Evolutionary conservation across 2,113 vertebrate genomes (phyloP).

Genomic region (Alces alces): DNA sequence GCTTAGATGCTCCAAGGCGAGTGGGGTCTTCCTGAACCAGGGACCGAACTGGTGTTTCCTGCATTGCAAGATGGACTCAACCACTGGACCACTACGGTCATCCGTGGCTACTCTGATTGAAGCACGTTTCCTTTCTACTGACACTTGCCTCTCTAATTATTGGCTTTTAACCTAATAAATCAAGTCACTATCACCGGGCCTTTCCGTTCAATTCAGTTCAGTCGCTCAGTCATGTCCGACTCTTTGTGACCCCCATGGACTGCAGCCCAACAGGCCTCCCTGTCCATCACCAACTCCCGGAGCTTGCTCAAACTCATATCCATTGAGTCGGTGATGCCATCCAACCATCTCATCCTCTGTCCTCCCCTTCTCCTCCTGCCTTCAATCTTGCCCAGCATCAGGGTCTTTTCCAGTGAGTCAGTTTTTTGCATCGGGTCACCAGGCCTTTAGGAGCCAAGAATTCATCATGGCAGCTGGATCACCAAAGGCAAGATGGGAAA

Average conservation of each 20-base stretch:
- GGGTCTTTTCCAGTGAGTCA: background rate
- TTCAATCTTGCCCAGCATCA: background rate
- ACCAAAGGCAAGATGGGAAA: background rate
- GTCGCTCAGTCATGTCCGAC: background rate
- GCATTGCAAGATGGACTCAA: background rate
- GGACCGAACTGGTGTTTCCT: fast-evolving
- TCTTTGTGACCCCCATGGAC: background rate
- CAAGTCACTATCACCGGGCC: background rate
- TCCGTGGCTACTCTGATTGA: background rate
- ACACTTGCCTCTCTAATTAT: background rate
- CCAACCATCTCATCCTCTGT: background rate
- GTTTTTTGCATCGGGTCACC: background rate
- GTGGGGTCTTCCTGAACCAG: background rate
- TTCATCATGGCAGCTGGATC: too few species aligned
- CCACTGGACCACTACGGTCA: background rate
- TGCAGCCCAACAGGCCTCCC: background rate
- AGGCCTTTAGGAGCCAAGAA: background rate
- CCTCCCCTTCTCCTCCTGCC: background rate
- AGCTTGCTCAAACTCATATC: background rate
- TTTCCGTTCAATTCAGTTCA: background rate
- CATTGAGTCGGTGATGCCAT: background rate
- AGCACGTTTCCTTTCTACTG: background rate
- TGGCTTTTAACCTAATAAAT: background rate
- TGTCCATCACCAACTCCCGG: background rate
- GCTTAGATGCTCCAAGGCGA: background rate